Conservation (phyloP, 2,113 vertebrate genomes). For the Emydocephalus ijimae region DNA sequence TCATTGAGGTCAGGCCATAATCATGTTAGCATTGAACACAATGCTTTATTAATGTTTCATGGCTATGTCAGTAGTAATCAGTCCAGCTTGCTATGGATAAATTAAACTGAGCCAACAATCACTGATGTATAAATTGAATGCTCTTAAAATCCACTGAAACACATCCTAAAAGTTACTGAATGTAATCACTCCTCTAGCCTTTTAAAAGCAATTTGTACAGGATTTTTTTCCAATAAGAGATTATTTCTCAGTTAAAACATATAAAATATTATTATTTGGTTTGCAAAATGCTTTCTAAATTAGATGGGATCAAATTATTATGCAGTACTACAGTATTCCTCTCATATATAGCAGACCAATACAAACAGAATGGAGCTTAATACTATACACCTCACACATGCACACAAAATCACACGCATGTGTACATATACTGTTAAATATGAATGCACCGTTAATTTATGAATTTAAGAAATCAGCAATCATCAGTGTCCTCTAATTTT, state of each 20-base stretch:
- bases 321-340: background rate
- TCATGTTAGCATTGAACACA: conserved; percentile 80
- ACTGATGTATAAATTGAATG: conserved; percentile 39
- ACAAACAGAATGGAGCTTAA: background rate
- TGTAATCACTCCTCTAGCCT: conserved; percentile 32
- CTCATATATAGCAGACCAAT: conserved; percentile 19
- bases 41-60: conserved; percentile 84
- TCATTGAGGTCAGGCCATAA: conserved; percentile 79
- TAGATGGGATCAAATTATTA: conserved; percentile 3
- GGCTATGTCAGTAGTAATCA: conserved; percentile 73
- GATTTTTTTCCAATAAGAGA: conserved; percentile 36
- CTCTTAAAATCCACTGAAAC: conserved; percentile 45
- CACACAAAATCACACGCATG: background rate
- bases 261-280: background rate
- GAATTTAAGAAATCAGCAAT: conserved; percentile 9
- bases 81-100: conserved; percentile 59
- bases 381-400: conserved; percentile 11
- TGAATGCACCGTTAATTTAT: background rate
- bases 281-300: conserved; percentile 10
- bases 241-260: conserved; percentile 10
- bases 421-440: background rate
- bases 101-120: conserved; percentile 57
- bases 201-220: conserved; percentile 52
- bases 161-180: conserved; percentile 41
- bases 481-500: background rate